Evolutionary conservation across 2,888 invertebrate species (phyloP), one percentile per base, ranked within the genome.

Genomic region (Agrotis clavis): DNA sequence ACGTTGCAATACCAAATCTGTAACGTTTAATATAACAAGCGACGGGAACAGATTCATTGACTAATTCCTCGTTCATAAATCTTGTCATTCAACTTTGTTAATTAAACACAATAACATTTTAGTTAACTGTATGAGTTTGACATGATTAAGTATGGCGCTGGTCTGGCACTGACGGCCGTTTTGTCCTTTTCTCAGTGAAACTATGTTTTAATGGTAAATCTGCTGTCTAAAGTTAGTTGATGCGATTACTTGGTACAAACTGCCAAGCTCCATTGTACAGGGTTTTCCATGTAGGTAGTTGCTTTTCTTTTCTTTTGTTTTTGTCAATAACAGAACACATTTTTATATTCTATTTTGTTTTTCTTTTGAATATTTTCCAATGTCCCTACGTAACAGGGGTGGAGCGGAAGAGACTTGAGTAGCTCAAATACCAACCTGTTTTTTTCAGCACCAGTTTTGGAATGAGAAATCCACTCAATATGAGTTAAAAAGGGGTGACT

Each of bases 31-130:
- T 77, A 77, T 60, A 64, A 68, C 63, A 81, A 77, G 54, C 56
- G 62, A 72, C 66, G 65, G 67, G 82, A 66, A 82, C 79, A 72
- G 54, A 72, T 82, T 67, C 67, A 81, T 84, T 84, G 68, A 78
- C 82, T 78, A 84, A 82, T 82, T 71, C 71, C 68, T 65, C 62
- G n/a, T 7, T 54, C 57, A 71, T 82, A 82, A 82, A 78, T 82
- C 85, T 66, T 51, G 79, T 69, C 64, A 45, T 30, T 65, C 64
- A 41, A 61, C 60, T 71, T 50, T 51, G 64, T 68, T 84, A 82
- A 82, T 82, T 82, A 71, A 74, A 74, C 78, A 74, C 59, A 71
- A 71, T 82, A 65, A 71, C 67, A 57, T 67, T 61, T 50, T 64
- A 50, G 64, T 61, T 67, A 64, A 57, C 30, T 64, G n/a, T 45